Evolutionary conservation across 2,113 vertebrate genomes (phyloP).

Genomic region (Parus major): DNA sequence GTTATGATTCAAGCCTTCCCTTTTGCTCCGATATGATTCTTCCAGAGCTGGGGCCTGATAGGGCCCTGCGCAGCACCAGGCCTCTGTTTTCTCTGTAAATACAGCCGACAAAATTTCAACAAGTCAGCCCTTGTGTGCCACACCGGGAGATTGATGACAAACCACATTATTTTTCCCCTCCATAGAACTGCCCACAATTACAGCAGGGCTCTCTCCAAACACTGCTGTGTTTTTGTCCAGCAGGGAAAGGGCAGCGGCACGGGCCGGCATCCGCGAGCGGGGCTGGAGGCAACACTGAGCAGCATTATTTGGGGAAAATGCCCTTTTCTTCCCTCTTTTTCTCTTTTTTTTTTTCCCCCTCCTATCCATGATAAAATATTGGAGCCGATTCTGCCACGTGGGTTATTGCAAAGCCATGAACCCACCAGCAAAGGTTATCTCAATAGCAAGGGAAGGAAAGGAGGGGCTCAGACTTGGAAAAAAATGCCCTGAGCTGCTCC

Average conservation of each 20-base stretch:
- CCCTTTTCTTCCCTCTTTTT: slow-evolving; percentile 32
- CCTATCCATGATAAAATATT: neutral
- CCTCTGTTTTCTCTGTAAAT: slow-evolving; percentile 84
- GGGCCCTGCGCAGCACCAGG: slow-evolving; percentile 63
- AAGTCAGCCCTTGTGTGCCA: slow-evolving; percentile 79
- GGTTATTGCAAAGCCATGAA: neutral
- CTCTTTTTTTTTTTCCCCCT: too few species aligned
- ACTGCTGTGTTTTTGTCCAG: slow-evolving; percentile 47
- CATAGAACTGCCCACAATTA: slow-evolving; percentile 73
- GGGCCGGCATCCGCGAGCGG: neutral
- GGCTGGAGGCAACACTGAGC: neutral
- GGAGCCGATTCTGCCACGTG: neutral
- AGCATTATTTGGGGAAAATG: slow-evolving; percentile 19
- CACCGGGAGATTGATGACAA: slow-evolving; percentile 78
- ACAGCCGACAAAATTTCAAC: slow-evolving; percentile 79
- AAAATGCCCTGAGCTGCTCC: neutral
- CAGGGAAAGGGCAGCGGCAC: neutral
- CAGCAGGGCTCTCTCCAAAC: slow-evolving; percentile 67
- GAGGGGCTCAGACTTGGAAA: neutral
- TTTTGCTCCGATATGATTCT: slow-evolving; percentile 39
- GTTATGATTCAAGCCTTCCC: slow-evolving; percentile 59
- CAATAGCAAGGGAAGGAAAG: neutral
- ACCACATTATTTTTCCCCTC: slow-evolving; percentile 76
- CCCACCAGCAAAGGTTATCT: neutral
- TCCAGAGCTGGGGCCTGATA: slow-evolving; percentile 62